phyloP scores from a whole-genome alignment of 1,140 invertebrate genomes.

The Pogonomyrmex barbatus region DNA sequence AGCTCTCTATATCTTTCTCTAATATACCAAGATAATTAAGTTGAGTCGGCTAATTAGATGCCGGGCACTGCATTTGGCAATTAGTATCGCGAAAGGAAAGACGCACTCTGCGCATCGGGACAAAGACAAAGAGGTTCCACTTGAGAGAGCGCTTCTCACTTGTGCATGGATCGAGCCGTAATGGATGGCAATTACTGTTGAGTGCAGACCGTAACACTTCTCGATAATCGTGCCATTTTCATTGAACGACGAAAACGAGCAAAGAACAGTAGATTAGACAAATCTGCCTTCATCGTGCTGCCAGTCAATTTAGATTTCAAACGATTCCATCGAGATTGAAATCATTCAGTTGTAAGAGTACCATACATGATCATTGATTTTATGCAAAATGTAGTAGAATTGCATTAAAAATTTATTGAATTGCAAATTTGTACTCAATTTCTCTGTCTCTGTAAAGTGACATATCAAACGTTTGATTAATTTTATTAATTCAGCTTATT shows the following conservation, averaged over 20 bases:
- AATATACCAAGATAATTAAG: constrained; percentile 64
- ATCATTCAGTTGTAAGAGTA: neutral
- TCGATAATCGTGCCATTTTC: constrained; percentile 74
- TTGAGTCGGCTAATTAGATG: constrained; percentile 66
- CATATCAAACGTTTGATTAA: neutral
- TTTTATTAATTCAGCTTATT: neutral
- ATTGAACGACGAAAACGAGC: constrained; percentile 37
- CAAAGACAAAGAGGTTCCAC: constrained; percentile 71
- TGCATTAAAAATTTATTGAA: neutral
- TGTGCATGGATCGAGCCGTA: constrained; percentile 71
- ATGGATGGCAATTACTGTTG: constrained; percentile 76
- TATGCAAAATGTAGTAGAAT: neutral
- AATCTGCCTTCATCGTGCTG: neutral
- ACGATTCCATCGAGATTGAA: neutral
- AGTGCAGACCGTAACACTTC: constrained; percentile 74
- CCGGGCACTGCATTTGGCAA: constrained; percentile 37
- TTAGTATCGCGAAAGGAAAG: constrained; percentile 68
- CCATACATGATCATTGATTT: neutral
- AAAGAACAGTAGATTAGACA: constrained; percentile 40
- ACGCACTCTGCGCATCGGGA: constrained; percentile 63
- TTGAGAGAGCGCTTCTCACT: constrained; percentile 63
- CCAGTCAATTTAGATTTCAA: neutral
- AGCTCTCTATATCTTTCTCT: neutral
- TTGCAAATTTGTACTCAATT: neutral
- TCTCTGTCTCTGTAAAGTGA: neutral